Evolutionary conservation across 1,140 invertebrate species (phyloP), one percentile per base, ranked within the genome.

Genomic region (Atta cephalotes): DNA sequence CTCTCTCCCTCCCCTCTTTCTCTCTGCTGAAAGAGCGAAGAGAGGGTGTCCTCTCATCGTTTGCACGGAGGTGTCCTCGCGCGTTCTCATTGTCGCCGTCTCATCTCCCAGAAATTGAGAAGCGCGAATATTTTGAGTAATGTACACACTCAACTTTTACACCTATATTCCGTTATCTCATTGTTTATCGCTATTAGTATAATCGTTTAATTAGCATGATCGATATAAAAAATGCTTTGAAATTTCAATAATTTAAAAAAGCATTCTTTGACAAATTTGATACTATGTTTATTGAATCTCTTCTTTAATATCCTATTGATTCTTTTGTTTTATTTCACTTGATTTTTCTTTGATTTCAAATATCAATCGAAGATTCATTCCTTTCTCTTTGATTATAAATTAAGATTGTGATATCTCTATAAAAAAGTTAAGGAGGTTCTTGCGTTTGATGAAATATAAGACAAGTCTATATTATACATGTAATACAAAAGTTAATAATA

Each of bases 41-140:
- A 60, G 68, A 82, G 56, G 31, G n/a, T 84, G 28, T 51, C 39
- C 80, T 49, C 56, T 76, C 70, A 62, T 74, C 70, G 70, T 62
- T 84, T 56, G 56, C 70, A 62, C 56, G 39, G 14, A n/a, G 63
- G 28, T 84, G 56, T 65, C 56, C 39, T 49, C 56, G 70, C 25
- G 72, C 79, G 18, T 74, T 39, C 16, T 39, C 60, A 51, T 66
- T 35, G 88, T 68, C 70, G 53, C 45, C 78, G 25, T 79, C 63
- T 58, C 77, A 53, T 65, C 49, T 58, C 21, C 65, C 49, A 25
- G 56, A 78, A 76, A 84, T 76, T 84, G 70, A 74, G 80, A 82
- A 72, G 66, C n/a, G 25, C 53, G 53, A 84, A n/a, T 62, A 49
- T 84, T 82, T 60, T 10, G 6, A 49, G 39, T 62, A 74, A 81